phyloP scores from a whole-genome alignment of 1,140 invertebrate species.

The Habropoda laboriosa region DNA sequence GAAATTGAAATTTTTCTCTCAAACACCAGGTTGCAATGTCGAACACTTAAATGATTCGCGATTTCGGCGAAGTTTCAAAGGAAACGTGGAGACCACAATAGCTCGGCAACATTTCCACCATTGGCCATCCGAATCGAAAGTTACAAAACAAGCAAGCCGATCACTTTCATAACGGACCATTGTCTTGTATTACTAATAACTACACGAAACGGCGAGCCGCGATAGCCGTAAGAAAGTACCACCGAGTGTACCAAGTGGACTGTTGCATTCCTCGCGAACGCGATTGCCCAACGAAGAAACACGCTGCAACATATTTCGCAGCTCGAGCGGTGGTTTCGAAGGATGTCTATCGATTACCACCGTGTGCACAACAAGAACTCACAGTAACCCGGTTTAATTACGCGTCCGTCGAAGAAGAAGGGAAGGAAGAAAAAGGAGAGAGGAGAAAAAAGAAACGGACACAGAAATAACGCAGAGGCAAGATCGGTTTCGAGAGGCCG shows the following conservation, averaged over 20 bases:
- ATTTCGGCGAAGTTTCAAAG: too few relatives aligned
- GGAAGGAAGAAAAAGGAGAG: neutral
- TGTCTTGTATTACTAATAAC: too few relatives aligned
- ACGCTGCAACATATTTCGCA: neutral
- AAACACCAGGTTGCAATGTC: too few relatives aligned
- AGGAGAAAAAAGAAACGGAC: neutral
- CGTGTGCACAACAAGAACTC: neutral
- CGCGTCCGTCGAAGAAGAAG: neutral
- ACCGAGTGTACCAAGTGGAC: neutral
- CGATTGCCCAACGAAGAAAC: conserved; percentile 12
- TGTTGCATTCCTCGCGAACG: neutral
- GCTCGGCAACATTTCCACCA: too few relatives aligned
- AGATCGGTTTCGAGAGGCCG: neutral
- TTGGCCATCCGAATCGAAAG: too few relatives aligned
- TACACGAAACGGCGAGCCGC: neutral
- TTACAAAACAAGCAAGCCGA: too few relatives aligned
- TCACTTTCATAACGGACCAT: too few relatives aligned
- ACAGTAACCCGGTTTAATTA: neutral
- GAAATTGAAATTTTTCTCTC: too few relatives aligned
- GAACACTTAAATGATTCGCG: too few relatives aligned
- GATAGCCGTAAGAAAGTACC: neutral
- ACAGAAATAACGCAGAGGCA: too few relatives aligned
- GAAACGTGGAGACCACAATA: too few relatives aligned
- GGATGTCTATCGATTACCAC: conserved; percentile 3
- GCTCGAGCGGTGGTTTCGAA: neutral